Base-by-base conservation (phyloP, 1,140 invertebrate genomes). In the Aradophagus sp. region DNA sequence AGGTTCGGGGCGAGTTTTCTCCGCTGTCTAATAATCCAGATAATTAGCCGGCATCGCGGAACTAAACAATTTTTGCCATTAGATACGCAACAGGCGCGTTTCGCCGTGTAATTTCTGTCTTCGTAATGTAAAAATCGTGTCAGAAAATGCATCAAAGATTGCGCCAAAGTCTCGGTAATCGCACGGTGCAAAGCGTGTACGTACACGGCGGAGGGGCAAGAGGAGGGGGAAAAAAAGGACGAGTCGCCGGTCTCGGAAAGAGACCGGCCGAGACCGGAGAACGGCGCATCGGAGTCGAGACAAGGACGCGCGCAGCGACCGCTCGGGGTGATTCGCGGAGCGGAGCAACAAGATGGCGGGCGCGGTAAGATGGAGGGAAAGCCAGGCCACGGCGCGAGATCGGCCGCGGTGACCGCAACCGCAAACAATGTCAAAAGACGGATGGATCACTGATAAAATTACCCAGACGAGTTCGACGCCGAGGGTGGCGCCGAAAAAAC, bases 141-240 rank as follows among this genome's bases (percentile, higher is more conserved):
- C 44, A 66, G 52, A 66, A 66, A 66, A 66, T 56, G 62, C 62
- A 66, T 66, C 62, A 66, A 66, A 66, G 62, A 66, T 66, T 66
- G 62, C 62, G 62, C 62, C 62, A 66, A 66, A 66, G 62, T 36
- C 34, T 41, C 52, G 27, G 59, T 66, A 66, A 66, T 56, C 62
- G 62, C 62, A 56, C 62, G 62, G 41, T 66, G 56, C 47, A 52
- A 66, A 66, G 45, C 39, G 27, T 48, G 55, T 62, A 63, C 16
- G 44, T 50, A 65, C 61, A 14, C 34, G 31, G 35, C 20, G 5
- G 48, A 55, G 42, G 48, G 19, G 42, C 61, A 14, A 41, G 31
- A 34, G 14, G 5, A 55, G 48, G 42, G 48, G 19, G 42, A 56
- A 41, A 13, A 56, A 56, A 44, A 56, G 50, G 42, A 14, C 29